Conservation (phyloP, 2,888 invertebrate species). For the Caenorhabditis becei region DNA sequence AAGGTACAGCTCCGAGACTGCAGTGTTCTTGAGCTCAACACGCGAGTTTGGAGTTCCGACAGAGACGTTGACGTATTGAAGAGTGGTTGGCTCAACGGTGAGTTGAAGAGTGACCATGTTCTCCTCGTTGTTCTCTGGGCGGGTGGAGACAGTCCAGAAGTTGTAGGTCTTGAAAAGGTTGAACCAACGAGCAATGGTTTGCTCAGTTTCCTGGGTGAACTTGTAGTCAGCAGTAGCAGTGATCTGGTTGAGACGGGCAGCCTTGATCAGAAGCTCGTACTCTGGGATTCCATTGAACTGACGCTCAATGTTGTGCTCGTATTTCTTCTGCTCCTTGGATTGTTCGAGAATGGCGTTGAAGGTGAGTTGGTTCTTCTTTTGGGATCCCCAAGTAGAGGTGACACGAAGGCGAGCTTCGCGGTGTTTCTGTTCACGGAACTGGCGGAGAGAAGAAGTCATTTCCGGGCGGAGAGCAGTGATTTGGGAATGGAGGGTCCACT, state of each 20-base stretch:
- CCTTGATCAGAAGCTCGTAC: conserved; percentile 63
- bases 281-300: conserved; percentile 58
- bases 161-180: conserved; percentile 72
- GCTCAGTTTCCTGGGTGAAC: conserved; percentile 62
- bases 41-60: conserved; percentile 72
- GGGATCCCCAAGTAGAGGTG: conserved; percentile 66
- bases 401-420: conserved; percentile 64
- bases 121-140: conserved; percentile 50
- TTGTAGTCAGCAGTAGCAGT: conserved; percentile 70
- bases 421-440: conserved; percentile 68
- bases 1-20: conserved; percentile 57
- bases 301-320: conserved; percentile 47
- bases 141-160: conserved; percentile 64
- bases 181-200: conserved; percentile 60
- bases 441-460: conserved; percentile 62
- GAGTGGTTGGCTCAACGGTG: conserved; percentile 76
- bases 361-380: conserved; percentile 64
- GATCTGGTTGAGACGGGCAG: conserved; percentile 68
- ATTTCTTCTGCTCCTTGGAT: conserved; percentile 62
- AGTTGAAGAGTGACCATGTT: conserved; percentile 65
- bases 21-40: conserved; percentile 65
- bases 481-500: conserved; percentile 72
- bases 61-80: conserved; percentile 75
- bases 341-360: conserved; percentile 63
- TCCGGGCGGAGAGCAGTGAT: conserved; percentile 68